Base-by-base conservation (phyloP, 1,140 invertebrate species). In the Hycleus phaleratus region DNA sequence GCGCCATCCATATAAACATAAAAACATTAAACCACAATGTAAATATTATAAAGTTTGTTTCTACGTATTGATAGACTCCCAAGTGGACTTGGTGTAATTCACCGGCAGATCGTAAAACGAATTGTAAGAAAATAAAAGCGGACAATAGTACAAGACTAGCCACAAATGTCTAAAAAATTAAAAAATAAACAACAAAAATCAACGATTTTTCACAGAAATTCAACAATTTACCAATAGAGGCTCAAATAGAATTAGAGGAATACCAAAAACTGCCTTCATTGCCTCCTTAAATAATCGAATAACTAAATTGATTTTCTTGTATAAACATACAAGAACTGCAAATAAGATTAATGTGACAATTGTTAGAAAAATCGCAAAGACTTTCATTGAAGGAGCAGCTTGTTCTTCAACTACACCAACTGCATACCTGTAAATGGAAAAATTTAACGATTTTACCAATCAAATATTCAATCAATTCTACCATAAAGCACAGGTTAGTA, bases 241-340 rank as follows among this genome's bases (percentile, higher is more conserved):
- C 72, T 89, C 83, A n/a, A 90, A 65, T n/a, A 91, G 74, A 10
- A 92, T 70, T 4, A 79, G 67, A 1, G 89, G 88, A 80, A 90
- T 86, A 3, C 79, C 72, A 32, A 73, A 74, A 10, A 90, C 74
- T 8, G 86, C 86, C 72, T 85, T 85, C 39, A 85, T 86, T 11
- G 88, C 85, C 75, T 91, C 88, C 50, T 81, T 78, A 67, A 91
- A 90, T 26, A 90, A 72, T 32, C 81, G 77, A 43, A 86, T 80
- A 0, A 88, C 85, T 46, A 90, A 72, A 12, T 75, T 71, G 47
- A 90, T 83, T 53, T 86, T 75, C 64, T 85, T 87, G 61, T 85
- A 76, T 82, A 90, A 82, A 2, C 83, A 82, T 12, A 88, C 65
- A 4, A 90, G 71, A 1, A 89, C 71, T 12, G 88, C 61, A 26